Evolutionary conservation across 2,888 invertebrate species (phyloP).

Genomic region (Zaprionus lineosus): DNA sequence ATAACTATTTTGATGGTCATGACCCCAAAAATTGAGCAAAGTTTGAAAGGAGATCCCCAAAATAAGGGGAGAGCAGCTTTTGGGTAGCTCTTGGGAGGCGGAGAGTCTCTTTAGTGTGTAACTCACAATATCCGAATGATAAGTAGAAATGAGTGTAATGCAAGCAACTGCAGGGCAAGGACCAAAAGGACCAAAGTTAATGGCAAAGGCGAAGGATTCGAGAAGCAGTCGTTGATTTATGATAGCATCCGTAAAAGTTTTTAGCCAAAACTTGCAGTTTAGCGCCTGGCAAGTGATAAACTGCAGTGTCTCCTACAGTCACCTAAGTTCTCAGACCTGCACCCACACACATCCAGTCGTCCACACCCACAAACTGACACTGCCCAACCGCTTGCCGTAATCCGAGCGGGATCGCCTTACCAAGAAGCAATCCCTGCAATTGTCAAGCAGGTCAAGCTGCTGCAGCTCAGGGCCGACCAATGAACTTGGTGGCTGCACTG

Average conservation of each 20-base stretch:
- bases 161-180: slow-evolving; percentile 11
- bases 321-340: neutral
- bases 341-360: neutral
- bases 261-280: slow-evolving; percentile 60
- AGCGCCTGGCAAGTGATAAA: slow-evolving; percentile 66
- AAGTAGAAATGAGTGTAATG: slow-evolving; percentile 61
- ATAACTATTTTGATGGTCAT: slow-evolving; percentile 60
- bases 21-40: slow-evolving; percentile 53
- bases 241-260: slow-evolving; percentile 62
- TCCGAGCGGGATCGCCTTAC: slow-evolving; percentile 24
- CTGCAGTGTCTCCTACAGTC: slow-evolving; percentile 42
- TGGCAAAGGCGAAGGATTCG: slow-evolving; percentile 6
- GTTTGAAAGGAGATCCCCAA: slow-evolving; percentile 53
- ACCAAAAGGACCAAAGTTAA: neutral
- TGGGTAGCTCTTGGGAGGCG: no score
- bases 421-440: neutral
- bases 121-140: slow-evolving; percentile 57
- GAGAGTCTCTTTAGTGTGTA: slow-evolving; percentile 69
- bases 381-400: slow-evolving; percentile 7
- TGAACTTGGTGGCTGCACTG: slow-evolving; percentile 19
- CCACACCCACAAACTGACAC: neutral
- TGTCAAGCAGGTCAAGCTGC: slow-evolving; percentile 18
- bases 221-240: slow-evolving; percentile 59
- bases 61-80: slow-evolving; percentile 15
- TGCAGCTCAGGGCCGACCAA: slow-evolving; percentile 9